phyloP scores from a whole-genome alignment of 2,888 invertebrate species.

The Pelosia muscerda region DNA sequence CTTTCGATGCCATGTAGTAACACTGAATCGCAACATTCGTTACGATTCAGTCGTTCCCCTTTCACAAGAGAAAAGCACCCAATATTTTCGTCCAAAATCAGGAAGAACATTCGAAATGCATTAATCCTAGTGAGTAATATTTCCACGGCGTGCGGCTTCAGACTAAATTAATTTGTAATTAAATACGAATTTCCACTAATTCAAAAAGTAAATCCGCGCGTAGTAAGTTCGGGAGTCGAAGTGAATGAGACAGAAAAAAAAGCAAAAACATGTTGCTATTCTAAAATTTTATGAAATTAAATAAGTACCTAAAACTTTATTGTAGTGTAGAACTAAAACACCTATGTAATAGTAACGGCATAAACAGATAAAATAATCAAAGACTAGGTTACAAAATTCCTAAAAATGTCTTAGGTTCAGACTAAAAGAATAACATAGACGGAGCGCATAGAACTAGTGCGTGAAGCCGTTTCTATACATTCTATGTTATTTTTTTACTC shows the following conservation, averaged over 20 bases:
- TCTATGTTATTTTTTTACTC: too few relatives aligned
- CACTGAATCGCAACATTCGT: neutral
- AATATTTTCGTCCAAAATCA: neutral
- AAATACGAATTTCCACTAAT: neutral
- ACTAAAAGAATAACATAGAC: too few relatives aligned
- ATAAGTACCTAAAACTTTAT: neutral
- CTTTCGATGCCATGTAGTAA: constrained; percentile 14
- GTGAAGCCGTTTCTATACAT: too few relatives aligned
- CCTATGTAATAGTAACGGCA: neutral
- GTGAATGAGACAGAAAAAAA: neutral
- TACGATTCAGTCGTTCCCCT: neutral
- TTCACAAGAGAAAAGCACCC: neutral
- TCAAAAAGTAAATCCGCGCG: neutral
- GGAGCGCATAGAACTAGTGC: too few relatives aligned
- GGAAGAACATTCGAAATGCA: neutral
- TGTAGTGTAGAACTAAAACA: constrained; percentile 3
- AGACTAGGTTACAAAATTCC: neutral
- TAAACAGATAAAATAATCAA: neutral
- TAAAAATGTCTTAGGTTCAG: neutral
- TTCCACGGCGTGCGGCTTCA: neutral
- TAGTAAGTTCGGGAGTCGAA: neutral
- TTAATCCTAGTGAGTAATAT: neutral
- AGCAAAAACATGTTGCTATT: neutral
- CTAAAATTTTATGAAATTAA: neutral
- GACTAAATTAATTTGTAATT: neutral